phyloP scores from a whole-genome alignment of 92 coral and sea anemone genomes.

The Desmophyllum pertusum region DNA sequence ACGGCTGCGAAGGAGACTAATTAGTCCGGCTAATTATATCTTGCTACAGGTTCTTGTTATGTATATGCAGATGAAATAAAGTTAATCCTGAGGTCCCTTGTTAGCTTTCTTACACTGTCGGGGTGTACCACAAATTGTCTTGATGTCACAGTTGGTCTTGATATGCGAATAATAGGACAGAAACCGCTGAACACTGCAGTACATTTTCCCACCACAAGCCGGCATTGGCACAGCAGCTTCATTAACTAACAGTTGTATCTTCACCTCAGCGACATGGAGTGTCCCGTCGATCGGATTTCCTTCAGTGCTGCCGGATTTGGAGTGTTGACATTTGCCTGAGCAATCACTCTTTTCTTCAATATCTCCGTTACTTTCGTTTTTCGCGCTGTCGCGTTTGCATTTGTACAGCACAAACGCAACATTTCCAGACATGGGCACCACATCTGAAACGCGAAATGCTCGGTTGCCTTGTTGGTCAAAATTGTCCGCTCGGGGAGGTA shows the following conservation, averaged over 20 bases:
- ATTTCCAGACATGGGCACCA: constrained; percentile 86
- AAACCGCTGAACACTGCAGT: constrained; percentile 66
- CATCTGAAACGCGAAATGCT: constrained; percentile 66
- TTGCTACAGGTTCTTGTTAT: not conserved
- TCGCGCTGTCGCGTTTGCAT: constrained; percentile 26
- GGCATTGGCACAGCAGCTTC: constrained; percentile 78
- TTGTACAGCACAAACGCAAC: constrained; percentile 83
- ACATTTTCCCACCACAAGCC: constrained; percentile 62
- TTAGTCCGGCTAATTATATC: no score
- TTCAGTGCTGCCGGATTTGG: not conserved
- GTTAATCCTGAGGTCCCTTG: constrained; percentile 13
- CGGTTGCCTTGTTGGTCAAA: constrained; percentile 63
- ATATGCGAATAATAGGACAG: constrained; percentile 56
- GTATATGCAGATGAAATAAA: not conserved
- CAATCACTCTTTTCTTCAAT: not conserved
- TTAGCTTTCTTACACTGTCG: constrained; percentile 34
- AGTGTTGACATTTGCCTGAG: constrained; percentile 5
- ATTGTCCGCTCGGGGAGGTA: constrained; percentile 73
- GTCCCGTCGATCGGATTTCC: not conserved
- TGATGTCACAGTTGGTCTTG: constrained; percentile 67
- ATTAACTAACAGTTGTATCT: constrained; percentile 71
- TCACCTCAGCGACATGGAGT: constrained; percentile 27
- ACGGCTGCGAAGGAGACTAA: no score
- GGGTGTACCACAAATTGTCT: constrained; percentile 50
- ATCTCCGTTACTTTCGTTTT: constrained; percentile 3